These are phyloP conservation scores for Sebastolobus altivelis DNA, from an alignment of 2,797 vertebrate genomes.

Conservation along the genomic window DNA sequence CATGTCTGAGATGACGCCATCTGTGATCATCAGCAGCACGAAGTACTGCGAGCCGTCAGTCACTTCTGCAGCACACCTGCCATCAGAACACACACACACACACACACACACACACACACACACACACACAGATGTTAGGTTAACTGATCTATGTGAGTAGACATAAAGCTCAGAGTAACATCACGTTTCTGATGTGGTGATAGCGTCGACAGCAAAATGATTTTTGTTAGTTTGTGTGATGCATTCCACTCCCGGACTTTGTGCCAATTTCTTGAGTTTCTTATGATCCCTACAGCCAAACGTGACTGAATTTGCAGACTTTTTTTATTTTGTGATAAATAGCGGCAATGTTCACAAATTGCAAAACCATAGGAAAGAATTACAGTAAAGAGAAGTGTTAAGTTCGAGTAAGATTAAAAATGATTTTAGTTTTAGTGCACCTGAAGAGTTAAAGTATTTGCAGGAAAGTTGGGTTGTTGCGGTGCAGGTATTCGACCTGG, in stretches of 20 bases:
- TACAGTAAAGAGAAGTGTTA: background rate
- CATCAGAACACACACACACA: slow-evolving; percentile 33
- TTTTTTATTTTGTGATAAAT: background rate
- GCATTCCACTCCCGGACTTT: background rate
- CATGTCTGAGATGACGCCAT: slow-evolving; percentile 96
- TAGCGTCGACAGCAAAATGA: background rate
- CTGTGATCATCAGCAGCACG: slow-evolving; percentile 94
- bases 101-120: slow-evolving; percentile 28
- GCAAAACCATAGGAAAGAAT: background rate
- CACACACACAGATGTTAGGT: slow-evolving; percentile 3
- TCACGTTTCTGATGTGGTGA: background rate
- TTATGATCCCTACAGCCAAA: background rate
- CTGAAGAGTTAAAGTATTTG: too few relatives aligned
- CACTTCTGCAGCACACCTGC: slow-evolving; percentile 88
- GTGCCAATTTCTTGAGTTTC: background rate
- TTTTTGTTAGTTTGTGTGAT: background rate
- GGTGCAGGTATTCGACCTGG: too few relatives aligned
- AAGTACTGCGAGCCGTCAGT: slow-evolving; percentile 95
- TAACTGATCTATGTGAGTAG: background rate
- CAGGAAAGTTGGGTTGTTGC: too few relatives aligned
- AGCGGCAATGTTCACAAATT: background rate
- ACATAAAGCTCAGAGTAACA: background rate
- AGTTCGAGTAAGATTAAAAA: too few relatives aligned
- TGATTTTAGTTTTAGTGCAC: too few relatives aligned
- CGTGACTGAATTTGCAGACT: background rate